phyloP scores from a whole-genome alignment of 2,113 vertebrate species.

The Petaurus breviceps region DNA sequence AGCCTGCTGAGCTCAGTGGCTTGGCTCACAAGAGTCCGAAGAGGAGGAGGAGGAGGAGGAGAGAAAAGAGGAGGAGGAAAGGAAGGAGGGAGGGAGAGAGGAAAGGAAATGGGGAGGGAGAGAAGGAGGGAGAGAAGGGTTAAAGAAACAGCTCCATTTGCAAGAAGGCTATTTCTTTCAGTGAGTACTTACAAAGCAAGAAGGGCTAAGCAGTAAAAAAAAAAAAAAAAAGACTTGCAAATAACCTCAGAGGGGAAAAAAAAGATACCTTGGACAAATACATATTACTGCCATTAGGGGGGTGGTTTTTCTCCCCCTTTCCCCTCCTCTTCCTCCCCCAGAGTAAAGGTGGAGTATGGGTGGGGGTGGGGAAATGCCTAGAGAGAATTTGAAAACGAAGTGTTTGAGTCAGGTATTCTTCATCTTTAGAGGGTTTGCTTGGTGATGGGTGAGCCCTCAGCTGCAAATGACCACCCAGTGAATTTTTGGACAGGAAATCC shows the following conservation, averaged over 20 bases:
- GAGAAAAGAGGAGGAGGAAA: not conserved
- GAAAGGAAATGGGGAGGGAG: not conserved
- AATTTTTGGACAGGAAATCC: slow-evolving; percentile 81
- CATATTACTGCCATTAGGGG: not conserved
- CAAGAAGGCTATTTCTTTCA: slow-evolving; percentile 21
- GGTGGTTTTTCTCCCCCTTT: not conserved
- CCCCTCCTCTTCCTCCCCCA: not conserved
- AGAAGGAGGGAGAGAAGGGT: not conserved
- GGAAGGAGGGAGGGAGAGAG: not conserved
- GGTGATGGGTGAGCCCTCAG: slow-evolving; percentile 44
- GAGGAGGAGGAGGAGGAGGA: not conserved
- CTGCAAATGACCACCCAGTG: slow-evolving; percentile 56
- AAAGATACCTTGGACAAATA: not conserved
- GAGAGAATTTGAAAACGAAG: slow-evolving; percentile 34
- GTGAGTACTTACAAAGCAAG: slow-evolving; percentile 23
- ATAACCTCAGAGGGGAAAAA: slow-evolving; percentile 11
- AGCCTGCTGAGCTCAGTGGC: slow-evolving; percentile 6
- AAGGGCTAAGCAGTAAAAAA: not conserved
- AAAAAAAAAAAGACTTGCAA: slow-evolving; percentile 2
- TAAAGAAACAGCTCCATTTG: not conserved
- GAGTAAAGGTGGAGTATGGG: slow-evolving; percentile 18
- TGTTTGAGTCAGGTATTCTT: not conserved
- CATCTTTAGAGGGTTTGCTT: not conserved
- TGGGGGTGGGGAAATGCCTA: slow-evolving; percentile 36
- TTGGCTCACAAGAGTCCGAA: not conserved